Base-by-base conservation (phyloP, 2,113 vertebrate species). In the Dipodomys merriami region DNA sequence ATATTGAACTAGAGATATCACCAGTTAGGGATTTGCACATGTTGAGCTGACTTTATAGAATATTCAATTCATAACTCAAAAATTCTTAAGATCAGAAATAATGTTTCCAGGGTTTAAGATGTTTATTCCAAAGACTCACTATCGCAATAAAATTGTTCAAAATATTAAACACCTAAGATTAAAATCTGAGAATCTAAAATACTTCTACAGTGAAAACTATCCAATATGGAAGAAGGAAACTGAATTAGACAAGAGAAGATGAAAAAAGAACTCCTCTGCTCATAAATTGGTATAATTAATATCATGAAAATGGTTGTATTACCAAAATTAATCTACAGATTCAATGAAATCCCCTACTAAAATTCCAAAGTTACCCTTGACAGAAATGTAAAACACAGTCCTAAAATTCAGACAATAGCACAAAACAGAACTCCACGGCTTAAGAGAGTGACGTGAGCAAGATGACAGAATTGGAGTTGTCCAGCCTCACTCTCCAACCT, bases 1-100 rank as follows among this genome's bases (percentile, higher is more conserved):
- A 77, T 11, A 64, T 90, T 87, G 33, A 91, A 94, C 83, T 83
- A 79, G 11, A 87, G 15, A 81, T 19, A 79, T 91, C 86, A 72
- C 25, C 80, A 81, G 6, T 74, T 84, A 89, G 8, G 73, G 62
- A 80, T 93, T 91, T 94, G 67, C 20, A 94, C 92, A 73, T 86
- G 77, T 83, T 77, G 15, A 83, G 68, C 74, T 73, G 86, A 80
- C 8, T 95, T 88, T 81, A 90, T 0, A 90, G 27, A 77, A 91
- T 68, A 93, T 64, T 80, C 84, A 77, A 89, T 79, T 74, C 57
- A 91, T 86, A 92, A 35, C 10, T 27, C 64, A 81, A 67, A 79
- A 87, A 86, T 90, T 19, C 80, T 86, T 60, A 72, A 73, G 25
- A 84, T 29, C 71, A 13, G 20, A 83, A 72, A n/a, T 44, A 64